A percentile compares a stretch with the other conserved stretches of the same genome.
Conservation (phyloP, 2,888 invertebrate species). For the Aporophyla nigra region DNA sequence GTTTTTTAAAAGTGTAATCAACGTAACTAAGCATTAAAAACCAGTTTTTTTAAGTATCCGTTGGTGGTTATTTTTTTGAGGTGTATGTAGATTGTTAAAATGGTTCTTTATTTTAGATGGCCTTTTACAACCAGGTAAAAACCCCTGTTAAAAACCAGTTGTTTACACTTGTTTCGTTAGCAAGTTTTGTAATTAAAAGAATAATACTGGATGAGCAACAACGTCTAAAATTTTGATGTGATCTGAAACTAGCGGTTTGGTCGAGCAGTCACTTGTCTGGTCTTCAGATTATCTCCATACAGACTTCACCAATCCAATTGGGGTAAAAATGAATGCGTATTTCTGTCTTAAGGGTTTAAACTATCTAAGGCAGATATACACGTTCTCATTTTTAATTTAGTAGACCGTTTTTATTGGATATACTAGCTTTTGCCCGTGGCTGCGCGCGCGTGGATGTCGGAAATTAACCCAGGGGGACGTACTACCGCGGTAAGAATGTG, state of each 20-base stretch:
- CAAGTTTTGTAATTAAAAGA: not conserved
- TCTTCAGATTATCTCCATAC: too few relatives aligned
- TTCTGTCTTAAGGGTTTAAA: too few relatives aligned
- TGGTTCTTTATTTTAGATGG: not conserved
- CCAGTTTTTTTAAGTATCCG: not conserved
- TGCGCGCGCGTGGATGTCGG: too few relatives aligned
- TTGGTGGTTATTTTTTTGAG: not conserved
- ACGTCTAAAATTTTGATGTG: not conserved
- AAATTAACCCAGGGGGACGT: too few relatives aligned
- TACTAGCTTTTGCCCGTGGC: too few relatives aligned
- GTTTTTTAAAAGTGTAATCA: not conserved
- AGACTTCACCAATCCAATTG: not conserved
- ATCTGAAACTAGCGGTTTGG: not conserved
- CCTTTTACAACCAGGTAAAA: constrained; percentile 17
- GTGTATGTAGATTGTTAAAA: not conserved
- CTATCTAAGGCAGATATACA: too few relatives aligned
- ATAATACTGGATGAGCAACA: not conserved
- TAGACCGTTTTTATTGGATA: too few relatives aligned
- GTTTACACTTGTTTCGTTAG: not conserved
- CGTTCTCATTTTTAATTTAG: too few relatives aligned
- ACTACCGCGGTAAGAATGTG: too few relatives aligned
- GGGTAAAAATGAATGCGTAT: not conserved
- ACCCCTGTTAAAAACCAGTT: not conserved
- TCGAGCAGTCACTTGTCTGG: too few relatives aligned
- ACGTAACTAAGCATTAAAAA: not conserved